Base-by-base conservation (phyloP, 2,113 vertebrate species). In the Trachemys scripta region DNA sequence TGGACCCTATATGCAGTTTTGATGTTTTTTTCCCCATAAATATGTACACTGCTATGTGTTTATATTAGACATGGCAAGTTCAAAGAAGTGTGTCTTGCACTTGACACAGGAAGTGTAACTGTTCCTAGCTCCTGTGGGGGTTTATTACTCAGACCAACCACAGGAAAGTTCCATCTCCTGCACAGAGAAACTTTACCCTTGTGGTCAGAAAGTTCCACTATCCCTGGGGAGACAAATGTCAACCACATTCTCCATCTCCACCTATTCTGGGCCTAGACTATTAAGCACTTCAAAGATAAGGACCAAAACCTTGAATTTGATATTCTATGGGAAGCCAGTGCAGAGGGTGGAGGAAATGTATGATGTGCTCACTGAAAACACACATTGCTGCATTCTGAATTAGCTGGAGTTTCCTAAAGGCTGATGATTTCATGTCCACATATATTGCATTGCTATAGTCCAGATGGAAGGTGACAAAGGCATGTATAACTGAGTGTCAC, bases 51-150 rank as follows among this genome's bases (percentile, higher is more conserved):
- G 92, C 93, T 94, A 38, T 95, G 93, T 87, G 81, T 20, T 88
- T 90, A 29, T 84, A 88, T 92, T 86, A 88, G 65, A 75, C 72
- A 95, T 91, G 83, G 85, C 96, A 97, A 97, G 95, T 95, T 97
- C 96, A 97, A 94, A 94, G 87, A 92, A 93, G 53, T 86, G 38
- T 20, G 47, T 8, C 88, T 91, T 31, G 56, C 38, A 25, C 72
- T 88, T 85, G 85, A 96, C 88, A 31, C 78, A 92, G 56, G 29
- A 91, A 10, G 8, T 82, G 35, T 79, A 31, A 87, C 57, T 80
- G 51, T 1, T 59, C 57, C 57, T 59, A 0, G 65, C 54, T 91
- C 38, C 84, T 85, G 42, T 6, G 90, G 50, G 57, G 93, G 25
- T 78, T 84, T n/a, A 85, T 89, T 89, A 4, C 31, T 62, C 75